Conservation (phyloP, 2,797 vertebrate genomes). For the Hipposideros larvatus region DNA sequence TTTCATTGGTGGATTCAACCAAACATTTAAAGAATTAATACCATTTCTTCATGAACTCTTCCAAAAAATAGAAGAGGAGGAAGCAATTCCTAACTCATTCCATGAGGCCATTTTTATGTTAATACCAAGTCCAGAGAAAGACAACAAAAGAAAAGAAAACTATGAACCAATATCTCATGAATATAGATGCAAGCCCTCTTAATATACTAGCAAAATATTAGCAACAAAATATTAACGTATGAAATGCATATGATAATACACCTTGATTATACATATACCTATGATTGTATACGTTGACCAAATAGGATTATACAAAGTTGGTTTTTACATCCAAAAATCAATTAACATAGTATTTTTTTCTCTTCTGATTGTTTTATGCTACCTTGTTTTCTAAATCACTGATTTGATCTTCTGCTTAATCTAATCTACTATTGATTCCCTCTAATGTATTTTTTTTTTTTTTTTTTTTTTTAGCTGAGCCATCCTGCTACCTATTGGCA, state of each 20-base stretch:
- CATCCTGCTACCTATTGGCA: no score
- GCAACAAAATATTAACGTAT: no score
- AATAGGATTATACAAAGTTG: neutral
- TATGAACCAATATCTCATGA: no score
- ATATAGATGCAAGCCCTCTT: no score
- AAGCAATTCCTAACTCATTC: neutral
- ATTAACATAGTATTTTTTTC: no score
- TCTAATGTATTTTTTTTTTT: no score
- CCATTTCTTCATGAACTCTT: neutral
- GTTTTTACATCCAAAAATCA: neutral
- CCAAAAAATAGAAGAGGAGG: neutral
- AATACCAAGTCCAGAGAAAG: neutral
- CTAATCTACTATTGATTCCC: no score
- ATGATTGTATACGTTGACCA: neutral
- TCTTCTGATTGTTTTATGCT: no score
- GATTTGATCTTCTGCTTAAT: no score
- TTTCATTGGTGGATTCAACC: neutral
- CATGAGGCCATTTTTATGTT: neutral
- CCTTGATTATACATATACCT: no score
- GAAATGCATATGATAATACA: neutral
- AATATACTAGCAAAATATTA: neutral
- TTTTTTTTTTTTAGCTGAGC: no score
- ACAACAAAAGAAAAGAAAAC: neutral
- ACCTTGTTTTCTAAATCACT: no score
- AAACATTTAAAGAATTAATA: neutral